Conservation (phyloP, 1,140 invertebrate species). For the Apis cerana region DNA sequence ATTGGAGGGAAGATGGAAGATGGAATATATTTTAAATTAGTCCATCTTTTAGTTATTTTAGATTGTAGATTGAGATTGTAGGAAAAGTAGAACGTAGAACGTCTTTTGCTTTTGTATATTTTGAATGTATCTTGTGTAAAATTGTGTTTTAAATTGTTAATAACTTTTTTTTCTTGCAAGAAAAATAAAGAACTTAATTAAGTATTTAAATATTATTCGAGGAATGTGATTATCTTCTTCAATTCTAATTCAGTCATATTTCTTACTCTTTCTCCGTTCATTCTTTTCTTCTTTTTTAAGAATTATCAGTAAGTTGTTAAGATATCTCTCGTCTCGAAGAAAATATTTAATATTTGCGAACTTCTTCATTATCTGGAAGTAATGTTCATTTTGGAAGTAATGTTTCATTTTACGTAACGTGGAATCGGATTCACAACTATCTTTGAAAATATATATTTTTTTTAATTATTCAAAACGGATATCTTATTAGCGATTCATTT, state of each 20-base stretch:
- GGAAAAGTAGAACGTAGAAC: too few relatives aligned
- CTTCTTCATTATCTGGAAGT: not conserved
- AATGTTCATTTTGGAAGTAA: not conserved
- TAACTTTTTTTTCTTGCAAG: not conserved
- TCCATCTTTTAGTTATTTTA: too few relatives aligned
- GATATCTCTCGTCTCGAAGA: not conserved
- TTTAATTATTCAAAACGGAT: not conserved
- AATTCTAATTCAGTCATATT: not conserved
- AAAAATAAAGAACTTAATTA: not conserved
- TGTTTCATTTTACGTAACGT: not conserved
- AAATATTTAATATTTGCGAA: not conserved
- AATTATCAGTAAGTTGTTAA: constrained; percentile 4
- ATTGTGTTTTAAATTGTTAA: not conserved
- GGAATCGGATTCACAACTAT: not conserved
- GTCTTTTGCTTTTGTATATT: not conserved
- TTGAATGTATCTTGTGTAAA: not conserved
- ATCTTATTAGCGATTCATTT: not conserved
- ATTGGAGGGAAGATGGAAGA: too few relatives aligned
- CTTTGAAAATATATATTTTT: too few relatives aligned
- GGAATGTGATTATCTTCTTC: not conserved
- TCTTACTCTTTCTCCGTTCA: too few relatives aligned
- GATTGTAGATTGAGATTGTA: too few relatives aligned
- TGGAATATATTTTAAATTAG: too few relatives aligned
- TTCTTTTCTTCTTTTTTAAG: not conserved
- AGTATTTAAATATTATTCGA: not conserved